phyloP scores from a whole-genome alignment of 2,888 invertebrate genomes.

The Thecocarcelia acutangulata region DNA sequence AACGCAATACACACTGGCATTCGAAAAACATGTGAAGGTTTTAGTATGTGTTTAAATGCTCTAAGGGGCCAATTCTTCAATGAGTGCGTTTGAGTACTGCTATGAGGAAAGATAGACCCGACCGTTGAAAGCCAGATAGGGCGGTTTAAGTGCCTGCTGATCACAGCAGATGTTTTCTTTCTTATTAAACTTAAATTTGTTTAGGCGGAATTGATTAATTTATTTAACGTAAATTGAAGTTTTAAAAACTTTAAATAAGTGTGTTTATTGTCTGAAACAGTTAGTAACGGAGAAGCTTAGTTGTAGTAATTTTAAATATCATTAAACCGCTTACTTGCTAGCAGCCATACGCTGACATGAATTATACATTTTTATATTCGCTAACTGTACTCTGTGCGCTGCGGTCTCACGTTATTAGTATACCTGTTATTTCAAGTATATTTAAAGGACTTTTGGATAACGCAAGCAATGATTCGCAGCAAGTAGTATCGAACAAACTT shows the following conservation, averaged over 20 bases:
- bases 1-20: constrained; percentile 4
- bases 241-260: constrained; percentile 11
- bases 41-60: constrained; percentile 16
- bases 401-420: neutral
- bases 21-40: constrained; percentile 46
- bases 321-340: neutral
- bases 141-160: constrained; percentile 37
- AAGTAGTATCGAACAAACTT: constrained; percentile 20
- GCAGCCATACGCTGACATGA: constrained; percentile 24
- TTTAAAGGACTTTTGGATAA: constrained; percentile 24
- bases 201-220: constrained; percentile 9
- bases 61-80: constrained; percentile 31
- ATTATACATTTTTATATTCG: constrained; percentile 23
- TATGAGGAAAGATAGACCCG: neutral
- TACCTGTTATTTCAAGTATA: constrained; percentile 1
- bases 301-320: constrained; percentile 32
- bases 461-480: constrained; percentile 24
- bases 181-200: constrained; percentile 29
- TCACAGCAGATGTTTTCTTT: constrained; percentile 37
- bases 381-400: constrained; percentile 3
- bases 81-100: constrained; percentile 7
- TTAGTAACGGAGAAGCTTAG: constrained; percentile 7
- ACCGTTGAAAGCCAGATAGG: neutral
- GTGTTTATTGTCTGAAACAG: constrained; percentile 52
- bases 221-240: constrained; percentile 7